Evolutionary conservation across 2,797 vertebrate species (phyloP).

Genomic region (Tapera naevia): DNA sequence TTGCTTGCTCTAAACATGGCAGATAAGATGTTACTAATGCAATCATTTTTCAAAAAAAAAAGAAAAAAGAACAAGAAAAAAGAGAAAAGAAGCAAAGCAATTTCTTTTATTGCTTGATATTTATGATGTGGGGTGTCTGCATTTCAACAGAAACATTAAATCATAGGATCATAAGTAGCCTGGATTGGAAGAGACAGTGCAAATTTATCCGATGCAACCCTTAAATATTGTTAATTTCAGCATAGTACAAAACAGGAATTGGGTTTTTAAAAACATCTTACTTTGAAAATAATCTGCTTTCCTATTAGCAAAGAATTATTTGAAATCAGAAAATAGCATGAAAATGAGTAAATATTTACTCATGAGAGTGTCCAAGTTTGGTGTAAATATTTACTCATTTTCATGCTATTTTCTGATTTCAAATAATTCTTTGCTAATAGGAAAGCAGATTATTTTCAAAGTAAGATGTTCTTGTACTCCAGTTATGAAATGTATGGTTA

Average conservation of each 20-base stretch:
- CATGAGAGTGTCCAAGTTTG: no score
- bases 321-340: neutral
- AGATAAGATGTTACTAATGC: neutral
- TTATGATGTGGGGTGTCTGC: no score
- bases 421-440: neutral
- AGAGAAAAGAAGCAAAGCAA: neutral
- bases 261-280: neutral
- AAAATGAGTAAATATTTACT: neutral
- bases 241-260: neutral
- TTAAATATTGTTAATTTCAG: neutral
- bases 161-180: neutral
- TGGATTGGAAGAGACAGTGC: neutral
- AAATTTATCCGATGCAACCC: neutral
- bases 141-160: neutral
- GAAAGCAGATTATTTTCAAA: neutral
- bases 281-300: neutral
- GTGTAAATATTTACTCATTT: neutral
- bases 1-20: neutral
- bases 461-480: neutral
- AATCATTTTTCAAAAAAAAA: neutral
- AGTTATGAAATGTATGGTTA: neutral
- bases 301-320: neutral
- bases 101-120: neutral
- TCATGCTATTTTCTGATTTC: neutral
- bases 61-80: no score